A percentile compares a stretch with the other conserved stretches of the same genome.
phyloP scores from a whole-genome alignment of 2,113 vertebrate species.

The Sinocyclocheilus grahami region DNA sequence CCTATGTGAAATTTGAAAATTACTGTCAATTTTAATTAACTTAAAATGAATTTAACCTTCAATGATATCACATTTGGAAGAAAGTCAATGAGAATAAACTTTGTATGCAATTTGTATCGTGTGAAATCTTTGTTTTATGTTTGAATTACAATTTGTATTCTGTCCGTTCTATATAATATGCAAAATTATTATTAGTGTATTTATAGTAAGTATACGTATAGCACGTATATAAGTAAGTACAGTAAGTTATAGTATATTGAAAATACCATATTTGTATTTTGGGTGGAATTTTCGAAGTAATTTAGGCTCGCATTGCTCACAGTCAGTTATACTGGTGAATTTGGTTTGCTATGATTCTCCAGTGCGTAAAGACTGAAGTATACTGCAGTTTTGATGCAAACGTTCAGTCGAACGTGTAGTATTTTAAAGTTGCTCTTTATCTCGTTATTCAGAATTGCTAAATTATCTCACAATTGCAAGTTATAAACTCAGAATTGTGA shows the following conservation, averaged over 20 bases:
- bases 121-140: neutral
- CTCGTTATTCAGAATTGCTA: too few species aligned
- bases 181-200: neutral
- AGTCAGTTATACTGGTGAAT: neutral
- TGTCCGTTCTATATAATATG: neutral
- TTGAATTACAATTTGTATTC: neutral
- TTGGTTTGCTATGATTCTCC: neutral
- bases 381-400: neutral
- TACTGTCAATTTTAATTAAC: conserved; percentile 72
- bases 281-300: neutral
- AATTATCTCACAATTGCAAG: too few species aligned
- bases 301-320: neutral
- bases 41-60: conserved; percentile 59
- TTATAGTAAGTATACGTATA: too few species aligned
- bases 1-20: conserved; percentile 65
- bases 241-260: neutral
- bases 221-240: neutral
- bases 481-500: too few species aligned
- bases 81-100: conserved; percentile 68
- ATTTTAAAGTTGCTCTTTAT: too few species aligned
- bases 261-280: neutral
- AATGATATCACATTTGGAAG: conserved; percentile 68
- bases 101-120: conserved; percentile 58
- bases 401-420: too few species aligned
- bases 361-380: neutral